phyloP scores from a whole-genome alignment of 2,113 vertebrate genomes.

The Spea bombifrons region DNA sequence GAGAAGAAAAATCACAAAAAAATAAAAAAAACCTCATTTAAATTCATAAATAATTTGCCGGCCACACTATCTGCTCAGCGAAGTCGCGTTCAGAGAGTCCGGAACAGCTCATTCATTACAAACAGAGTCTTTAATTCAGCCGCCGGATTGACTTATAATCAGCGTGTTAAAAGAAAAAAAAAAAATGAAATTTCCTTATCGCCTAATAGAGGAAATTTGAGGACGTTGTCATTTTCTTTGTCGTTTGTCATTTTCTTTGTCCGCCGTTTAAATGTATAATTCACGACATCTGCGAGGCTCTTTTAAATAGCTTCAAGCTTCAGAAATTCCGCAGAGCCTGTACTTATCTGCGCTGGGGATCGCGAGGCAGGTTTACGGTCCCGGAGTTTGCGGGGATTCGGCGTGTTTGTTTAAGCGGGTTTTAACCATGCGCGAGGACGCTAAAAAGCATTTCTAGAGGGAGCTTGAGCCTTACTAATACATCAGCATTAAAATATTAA shows the following conservation, averaged over 20 bases:
- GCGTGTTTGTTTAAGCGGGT: conserved; percentile 16
- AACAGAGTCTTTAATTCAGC: conserved; percentile 24
- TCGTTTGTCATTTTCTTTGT: conserved; percentile 20
- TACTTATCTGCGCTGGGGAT: conserved; percentile 21
- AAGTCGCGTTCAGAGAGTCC: conserved; percentile 10
- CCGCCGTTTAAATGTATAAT: conserved; percentile 13
- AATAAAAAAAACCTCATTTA: conserved; percentile 37
- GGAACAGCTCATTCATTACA: conserved; percentile 28
- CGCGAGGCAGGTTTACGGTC: conserved; percentile 1
- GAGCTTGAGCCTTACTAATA: too few relatives aligned
- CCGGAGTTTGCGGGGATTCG: background rate
- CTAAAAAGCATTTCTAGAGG: background rate
- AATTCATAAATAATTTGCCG: conserved; percentile 46
- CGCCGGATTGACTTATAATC: conserved; percentile 36
- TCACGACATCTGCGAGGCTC: conserved; percentile 19
- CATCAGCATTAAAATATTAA: too few relatives aligned
- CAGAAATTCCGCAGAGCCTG: background rate
- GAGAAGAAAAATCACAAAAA: conserved; percentile 29
- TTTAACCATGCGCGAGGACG: background rate
- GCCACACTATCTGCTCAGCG: conserved; percentile 29
- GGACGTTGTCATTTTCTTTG: conserved; percentile 22
- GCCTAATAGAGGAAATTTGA: conserved; percentile 25
- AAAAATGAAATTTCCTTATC: conserved; percentile 40
- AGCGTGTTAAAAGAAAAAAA: background rate
- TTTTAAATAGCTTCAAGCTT: conserved; percentile 16